phyloP scores from a whole-genome alignment of 2,113 vertebrate genomes.

The Zosterops pallidus region DNA sequence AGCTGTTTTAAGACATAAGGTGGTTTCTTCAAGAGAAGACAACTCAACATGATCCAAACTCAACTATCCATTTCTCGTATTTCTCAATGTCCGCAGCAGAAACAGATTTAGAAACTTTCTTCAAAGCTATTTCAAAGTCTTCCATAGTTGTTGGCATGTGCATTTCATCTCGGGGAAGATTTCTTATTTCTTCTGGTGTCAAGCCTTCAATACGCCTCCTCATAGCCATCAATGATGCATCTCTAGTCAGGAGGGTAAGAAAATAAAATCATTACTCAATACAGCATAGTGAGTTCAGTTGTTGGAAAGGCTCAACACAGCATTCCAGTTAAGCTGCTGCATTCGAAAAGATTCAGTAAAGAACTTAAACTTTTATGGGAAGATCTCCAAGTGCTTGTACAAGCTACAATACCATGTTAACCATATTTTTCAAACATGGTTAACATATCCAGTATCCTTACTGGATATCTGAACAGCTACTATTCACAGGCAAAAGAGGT shows the following conservation, averaged over 20 bases:
- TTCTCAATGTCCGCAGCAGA: slow-evolving; percentile 93
- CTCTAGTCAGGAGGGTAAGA: slow-evolving; percentile 70
- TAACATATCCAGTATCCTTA: not conserved
- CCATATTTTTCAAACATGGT: not conserved
- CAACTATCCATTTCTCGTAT: slow-evolving; percentile 96
- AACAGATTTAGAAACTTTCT: slow-evolving; percentile 96
- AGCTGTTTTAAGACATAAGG: slow-evolving; percentile 66
- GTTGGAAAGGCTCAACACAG: not conserved
- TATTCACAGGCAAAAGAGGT: not conserved
- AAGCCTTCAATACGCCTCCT: slow-evolving; percentile 94
- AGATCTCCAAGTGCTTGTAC: not conserved
- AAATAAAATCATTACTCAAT: not conserved
- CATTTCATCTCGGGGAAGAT: slow-evolving; percentile 95
- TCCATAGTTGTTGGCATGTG: slow-evolving; percentile 99
- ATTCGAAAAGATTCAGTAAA: not conserved
- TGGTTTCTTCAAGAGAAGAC: slow-evolving; percentile 54
- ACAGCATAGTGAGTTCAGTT: not conserved
- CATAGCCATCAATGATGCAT: slow-evolving; percentile 98
- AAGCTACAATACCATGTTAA: not conserved
- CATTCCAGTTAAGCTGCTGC: not conserved
- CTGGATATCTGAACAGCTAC: not conserved
- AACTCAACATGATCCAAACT: slow-evolving; percentile 94
- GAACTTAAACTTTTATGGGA: not conserved
- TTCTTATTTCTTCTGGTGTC: slow-evolving; percentile 95
- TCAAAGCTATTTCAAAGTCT: slow-evolving; percentile 93